A percentile compares a stretch with the other conserved stretches of the same genome.
Conservation (phyloP, 2,888 invertebrate species). For the Andrena flavipes region DNA sequence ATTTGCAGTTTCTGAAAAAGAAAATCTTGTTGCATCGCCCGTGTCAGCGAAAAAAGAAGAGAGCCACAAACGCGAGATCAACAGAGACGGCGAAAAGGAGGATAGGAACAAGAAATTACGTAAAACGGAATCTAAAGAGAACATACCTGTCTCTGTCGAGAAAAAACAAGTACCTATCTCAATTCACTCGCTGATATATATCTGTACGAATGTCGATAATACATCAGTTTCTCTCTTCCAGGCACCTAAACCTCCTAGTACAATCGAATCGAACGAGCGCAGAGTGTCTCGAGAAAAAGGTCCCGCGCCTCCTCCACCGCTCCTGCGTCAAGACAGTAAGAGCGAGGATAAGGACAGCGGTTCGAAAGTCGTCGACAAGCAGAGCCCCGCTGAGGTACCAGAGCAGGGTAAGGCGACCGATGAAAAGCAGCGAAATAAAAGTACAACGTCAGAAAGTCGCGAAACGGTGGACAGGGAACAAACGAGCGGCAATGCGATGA, state of each 20-base stretch:
- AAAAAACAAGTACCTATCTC: constrained; percentile 80
- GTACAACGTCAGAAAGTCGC: constrained; percentile 56
- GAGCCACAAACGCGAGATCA: constrained; percentile 83
- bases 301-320: constrained; percentile 91
- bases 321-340: constrained; percentile 77
- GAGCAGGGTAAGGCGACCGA: constrained; percentile 63
- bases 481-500: constrained; percentile 55
- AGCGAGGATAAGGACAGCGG: constrained; percentile 76
- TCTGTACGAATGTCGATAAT: neutral
- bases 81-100: constrained; percentile 82
- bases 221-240: constrained; percentile 73
- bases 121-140: constrained; percentile 83
- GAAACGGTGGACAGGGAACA: constrained; percentile 52
- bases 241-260: constrained; percentile 88
- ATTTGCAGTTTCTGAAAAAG: constrained; percentile 84
- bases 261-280: constrained; percentile 85
- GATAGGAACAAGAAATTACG: constrained; percentile 83
- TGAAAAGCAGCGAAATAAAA: constrained; percentile 54
- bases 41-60: constrained; percentile 81
- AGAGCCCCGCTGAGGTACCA: constrained; percentile 67
- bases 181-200: neutral
- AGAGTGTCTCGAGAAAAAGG: constrained; percentile 90
- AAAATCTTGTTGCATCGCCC: constrained; percentile 81
- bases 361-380: constrained; percentile 62
- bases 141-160: constrained; percentile 79